Evolutionary conservation across 2,797 vertebrate genomes (phyloP).

Genomic region (Hypotaenidia philippensis): DNA sequence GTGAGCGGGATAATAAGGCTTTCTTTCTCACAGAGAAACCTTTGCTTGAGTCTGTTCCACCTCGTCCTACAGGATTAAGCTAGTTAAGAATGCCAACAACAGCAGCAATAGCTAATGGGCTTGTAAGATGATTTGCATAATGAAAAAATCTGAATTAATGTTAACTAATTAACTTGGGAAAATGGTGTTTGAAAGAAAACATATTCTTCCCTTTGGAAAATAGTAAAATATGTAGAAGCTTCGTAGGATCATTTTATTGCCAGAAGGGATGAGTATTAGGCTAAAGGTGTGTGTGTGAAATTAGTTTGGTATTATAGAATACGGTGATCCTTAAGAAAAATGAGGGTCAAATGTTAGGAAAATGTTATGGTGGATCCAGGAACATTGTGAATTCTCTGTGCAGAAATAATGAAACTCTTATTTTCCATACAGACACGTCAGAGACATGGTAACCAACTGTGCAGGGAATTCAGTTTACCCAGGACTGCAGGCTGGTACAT

Average conservation of each 20-base stretch:
- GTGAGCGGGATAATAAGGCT: background rate
- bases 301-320: background rate
- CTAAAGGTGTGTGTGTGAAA: background rate
- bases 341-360: background rate
- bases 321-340: background rate
- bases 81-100: background rate
- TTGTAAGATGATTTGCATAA: background rate
- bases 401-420: background rate
- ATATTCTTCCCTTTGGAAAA: background rate
- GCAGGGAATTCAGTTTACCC: background rate
- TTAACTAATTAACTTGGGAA: slow-evolving; percentile 3
- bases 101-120: background rate
- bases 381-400: background rate
- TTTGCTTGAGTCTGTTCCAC: background rate
- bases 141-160: background rate
- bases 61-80: background rate
- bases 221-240: background rate
- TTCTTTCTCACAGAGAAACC: background rate
- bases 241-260: background rate
- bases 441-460: background rate
- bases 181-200: background rate
- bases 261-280: background rate
- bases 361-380: background rate
- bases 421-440: background rate
- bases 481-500: background rate